A percentile compares a stretch with the other conserved stretches of the same genome.
Evolutionary conservation across 1,140 invertebrate species (phyloP).

Genomic region (Mercenaria mercenaria): DNA sequence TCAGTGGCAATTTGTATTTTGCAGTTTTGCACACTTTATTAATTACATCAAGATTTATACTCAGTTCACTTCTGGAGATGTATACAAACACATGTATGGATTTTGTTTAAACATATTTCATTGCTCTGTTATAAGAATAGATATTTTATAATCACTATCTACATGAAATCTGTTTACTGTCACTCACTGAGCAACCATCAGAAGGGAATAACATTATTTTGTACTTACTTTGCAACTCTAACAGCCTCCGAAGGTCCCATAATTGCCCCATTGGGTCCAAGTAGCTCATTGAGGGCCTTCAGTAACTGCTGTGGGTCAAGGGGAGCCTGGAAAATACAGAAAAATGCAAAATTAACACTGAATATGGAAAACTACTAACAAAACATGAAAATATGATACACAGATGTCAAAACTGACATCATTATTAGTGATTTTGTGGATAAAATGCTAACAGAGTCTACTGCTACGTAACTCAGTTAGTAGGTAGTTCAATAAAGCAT

Average conservation of each 20-base stretch:
- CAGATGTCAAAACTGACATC: no score
- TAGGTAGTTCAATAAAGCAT: neutral
- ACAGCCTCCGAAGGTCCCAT: conserved; percentile 94
- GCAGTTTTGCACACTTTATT: no score
- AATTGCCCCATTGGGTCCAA: conserved; percentile 94
- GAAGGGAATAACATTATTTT: no score
- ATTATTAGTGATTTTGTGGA: neutral
- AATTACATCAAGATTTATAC: no score
- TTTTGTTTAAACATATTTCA: no score
- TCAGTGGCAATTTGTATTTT: no score
- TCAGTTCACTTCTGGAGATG: no score
- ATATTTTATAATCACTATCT: no score
- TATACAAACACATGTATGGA: no score
- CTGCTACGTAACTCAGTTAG: neutral
- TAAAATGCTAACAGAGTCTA: neutral
- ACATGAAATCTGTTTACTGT: no score
- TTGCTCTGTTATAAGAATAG: no score
- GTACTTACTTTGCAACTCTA: conserved; percentile 90
- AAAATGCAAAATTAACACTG: neutral
- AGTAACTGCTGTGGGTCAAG: conserved; percentile 96
- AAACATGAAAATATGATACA: neutral
- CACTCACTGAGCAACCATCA: no score
- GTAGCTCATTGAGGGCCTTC: conserved; percentile 93
- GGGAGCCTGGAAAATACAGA: conserved; percentile 88
- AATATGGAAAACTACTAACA: neutral